Conservation (phyloP, 2,113 vertebrate genomes). For the Gallinago jamesoni region DNA sequence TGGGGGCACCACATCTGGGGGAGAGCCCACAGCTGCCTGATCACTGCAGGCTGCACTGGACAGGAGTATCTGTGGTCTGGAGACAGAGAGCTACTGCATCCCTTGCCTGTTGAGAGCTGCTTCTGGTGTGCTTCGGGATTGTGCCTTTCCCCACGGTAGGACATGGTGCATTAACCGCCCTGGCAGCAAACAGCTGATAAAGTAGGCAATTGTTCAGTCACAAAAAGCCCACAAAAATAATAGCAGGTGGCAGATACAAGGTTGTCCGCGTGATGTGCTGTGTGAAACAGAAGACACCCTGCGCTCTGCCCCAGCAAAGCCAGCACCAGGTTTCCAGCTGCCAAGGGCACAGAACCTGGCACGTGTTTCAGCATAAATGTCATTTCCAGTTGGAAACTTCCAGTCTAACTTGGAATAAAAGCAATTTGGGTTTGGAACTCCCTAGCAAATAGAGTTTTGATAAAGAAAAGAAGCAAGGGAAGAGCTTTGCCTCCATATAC, state of each 20-base stretch:
- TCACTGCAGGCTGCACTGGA: fast-evolving
- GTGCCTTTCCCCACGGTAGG: neutral
- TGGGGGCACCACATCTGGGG: neutral
- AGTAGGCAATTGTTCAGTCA: neutral
- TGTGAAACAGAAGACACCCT: neutral
- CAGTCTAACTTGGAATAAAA: neutral
- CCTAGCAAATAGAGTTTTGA: neutral
- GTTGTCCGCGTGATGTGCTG: neutral
- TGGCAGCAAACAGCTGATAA: neutral
- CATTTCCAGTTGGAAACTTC: neutral
- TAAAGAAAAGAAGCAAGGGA: neutral
- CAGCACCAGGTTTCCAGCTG: neutral
- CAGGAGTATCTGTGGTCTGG: neutral
- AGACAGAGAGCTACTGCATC: neutral
- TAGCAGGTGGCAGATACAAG: neutral
- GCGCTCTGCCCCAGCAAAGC: neutral
- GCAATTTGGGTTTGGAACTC: neutral
- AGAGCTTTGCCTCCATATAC: neutral
- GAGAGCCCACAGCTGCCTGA: neutral
- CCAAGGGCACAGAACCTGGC: neutral
- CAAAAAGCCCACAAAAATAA: neutral
- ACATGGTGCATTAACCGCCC: neutral
- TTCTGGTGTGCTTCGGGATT: fast-evolving
- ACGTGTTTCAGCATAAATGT: neutral
- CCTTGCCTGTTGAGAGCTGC: neutral